Conservation (phyloP, 2,113 vertebrate genomes). For the Mesembrinibis cayennensis region DNA sequence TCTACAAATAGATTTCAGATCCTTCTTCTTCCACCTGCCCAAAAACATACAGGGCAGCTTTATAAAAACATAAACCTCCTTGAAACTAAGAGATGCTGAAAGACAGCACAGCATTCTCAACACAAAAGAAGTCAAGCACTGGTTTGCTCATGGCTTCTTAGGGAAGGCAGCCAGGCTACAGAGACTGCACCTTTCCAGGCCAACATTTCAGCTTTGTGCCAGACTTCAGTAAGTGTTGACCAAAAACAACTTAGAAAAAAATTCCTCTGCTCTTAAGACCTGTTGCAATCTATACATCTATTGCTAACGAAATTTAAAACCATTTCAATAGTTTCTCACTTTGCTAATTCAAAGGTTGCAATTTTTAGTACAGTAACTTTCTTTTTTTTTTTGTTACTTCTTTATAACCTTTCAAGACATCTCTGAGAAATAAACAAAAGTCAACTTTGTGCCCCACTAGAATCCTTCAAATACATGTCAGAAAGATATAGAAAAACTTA, state of each 20-base stretch:
- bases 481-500: background rate
- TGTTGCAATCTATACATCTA: background rate
- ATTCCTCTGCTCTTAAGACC: background rate
- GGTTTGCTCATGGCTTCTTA: background rate
- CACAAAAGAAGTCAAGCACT: background rate
- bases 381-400: background rate
- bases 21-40: conserved; percentile 75
- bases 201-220: background rate
- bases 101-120: background rate
- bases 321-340: background rate
- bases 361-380: background rate
- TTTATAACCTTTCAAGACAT: background rate
- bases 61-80: background rate
- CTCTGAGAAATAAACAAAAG: background rate
- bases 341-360: background rate
- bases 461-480: background rate
- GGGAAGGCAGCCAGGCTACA: background rate
- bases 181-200: background rate
- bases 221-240: background rate
- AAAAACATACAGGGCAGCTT: background rate
- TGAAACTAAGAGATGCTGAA: background rate
- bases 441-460: background rate
- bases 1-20: conserved; percentile 74
- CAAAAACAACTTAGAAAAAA: conserved; percentile 43
- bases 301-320: background rate